phyloP scores from a whole-genome alignment of 1,140 invertebrate species.

The Idris sp. region DNA sequence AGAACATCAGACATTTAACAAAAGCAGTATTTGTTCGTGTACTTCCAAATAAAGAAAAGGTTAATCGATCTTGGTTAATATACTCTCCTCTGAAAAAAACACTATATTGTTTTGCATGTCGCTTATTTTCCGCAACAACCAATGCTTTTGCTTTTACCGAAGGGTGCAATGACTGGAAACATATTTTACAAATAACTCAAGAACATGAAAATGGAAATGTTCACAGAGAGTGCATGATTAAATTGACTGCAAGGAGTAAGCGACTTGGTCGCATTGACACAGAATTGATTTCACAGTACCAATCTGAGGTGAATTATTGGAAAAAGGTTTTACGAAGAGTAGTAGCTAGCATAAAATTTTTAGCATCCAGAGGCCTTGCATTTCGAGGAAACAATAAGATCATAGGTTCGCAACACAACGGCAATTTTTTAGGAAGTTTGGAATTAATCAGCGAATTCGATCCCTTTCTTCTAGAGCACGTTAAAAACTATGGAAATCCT shows the following conservation, averaged over 20 bases:
- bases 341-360: conserved; percentile 28
- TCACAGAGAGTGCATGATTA: conserved; percentile 17
- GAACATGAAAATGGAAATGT: conserved; percentile 20
- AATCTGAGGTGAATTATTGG: conserved; percentile 11
- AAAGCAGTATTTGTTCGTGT: conserved; percentile 7
- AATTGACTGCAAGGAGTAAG: conserved; percentile 5
- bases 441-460: conserved; percentile 1
- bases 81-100: conserved; percentile 19
- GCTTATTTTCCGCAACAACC: conserved; percentile 1
- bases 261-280: conserved; percentile 1
- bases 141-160: conserved; percentile 1
- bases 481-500: background rate
- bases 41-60: conserved; percentile 16
- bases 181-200: background rate
- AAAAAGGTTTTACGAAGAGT: conserved; percentile 15
- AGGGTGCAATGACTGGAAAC: conserved; percentile 28
- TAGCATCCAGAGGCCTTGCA: conserved; percentile 30
- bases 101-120: conserved; percentile 17
- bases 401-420: conserved; percentile 10
- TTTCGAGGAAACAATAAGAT: conserved; percentile 55
- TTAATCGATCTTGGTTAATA: conserved; percentile 20
- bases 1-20: conserved; percentile 7
- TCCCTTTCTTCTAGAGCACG: background rate
- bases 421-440: background rate
- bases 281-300: background rate